These are phyloP conservation scores for Gerris buenoi DNA, from an alignment of 1,140 invertebrate species.

Conservation along the genomic window DNA sequence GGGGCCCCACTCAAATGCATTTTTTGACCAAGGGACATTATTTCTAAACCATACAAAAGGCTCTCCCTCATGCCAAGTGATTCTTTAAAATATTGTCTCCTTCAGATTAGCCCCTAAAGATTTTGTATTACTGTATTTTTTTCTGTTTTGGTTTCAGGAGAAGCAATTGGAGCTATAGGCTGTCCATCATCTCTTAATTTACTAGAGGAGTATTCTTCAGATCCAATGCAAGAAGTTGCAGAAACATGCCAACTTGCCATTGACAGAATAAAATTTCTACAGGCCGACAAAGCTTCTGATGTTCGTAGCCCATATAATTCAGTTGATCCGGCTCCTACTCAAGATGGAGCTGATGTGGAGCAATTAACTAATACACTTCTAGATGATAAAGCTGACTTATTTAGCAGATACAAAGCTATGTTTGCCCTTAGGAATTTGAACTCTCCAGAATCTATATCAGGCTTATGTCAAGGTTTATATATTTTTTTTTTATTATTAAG, in stretches of 20 bases:
- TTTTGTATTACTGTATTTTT: no score
- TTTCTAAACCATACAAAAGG: no score
- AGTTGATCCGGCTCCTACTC: constrained; percentile 81
- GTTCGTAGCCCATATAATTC: constrained; percentile 58
- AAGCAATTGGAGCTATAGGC: constrained; percentile 94
- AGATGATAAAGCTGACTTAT: constrained; percentile 59
- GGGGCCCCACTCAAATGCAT: no score
- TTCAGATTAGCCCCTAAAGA: no score
- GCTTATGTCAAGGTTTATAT: constrained; percentile 71
- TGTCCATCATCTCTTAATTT: constrained; percentile 41
- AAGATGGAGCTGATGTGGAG: constrained; percentile 41
- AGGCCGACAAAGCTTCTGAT: no score
- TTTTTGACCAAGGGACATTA: no score
- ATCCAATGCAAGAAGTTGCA: constrained; percentile 67
- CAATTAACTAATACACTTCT: constrained; percentile 51
- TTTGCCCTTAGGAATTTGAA: constrained; percentile 83
- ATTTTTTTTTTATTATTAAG: no score
- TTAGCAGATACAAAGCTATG: constrained; percentile 91
- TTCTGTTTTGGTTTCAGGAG: constrained; percentile 45
- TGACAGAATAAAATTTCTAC: constrained; percentile 57
- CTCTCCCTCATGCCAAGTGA: no score
- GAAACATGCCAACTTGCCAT: constrained; percentile 92
- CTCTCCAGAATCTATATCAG: constrained; percentile 57
- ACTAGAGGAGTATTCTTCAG: constrained; percentile 59
- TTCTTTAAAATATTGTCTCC: no score